Evolutionary conservation across 2,113 vertebrate genomes (phyloP).

Genomic region (Lasiurus borealis): DNA sequence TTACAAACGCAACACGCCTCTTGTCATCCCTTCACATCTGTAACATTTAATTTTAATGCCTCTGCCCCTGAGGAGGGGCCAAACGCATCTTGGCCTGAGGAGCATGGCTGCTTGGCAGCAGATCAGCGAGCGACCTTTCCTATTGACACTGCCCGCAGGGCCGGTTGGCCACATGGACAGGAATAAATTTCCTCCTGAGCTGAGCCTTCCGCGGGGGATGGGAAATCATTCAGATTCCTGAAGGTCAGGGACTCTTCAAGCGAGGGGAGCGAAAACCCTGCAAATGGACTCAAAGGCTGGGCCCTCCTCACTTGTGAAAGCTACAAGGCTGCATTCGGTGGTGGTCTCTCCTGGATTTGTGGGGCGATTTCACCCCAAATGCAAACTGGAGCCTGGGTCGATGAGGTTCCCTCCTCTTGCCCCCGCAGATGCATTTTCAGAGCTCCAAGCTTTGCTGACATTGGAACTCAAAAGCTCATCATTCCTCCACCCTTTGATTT

Average conservation of each 20-base stretch:
- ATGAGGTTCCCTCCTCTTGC: not conserved
- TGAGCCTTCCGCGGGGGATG: slow-evolving; percentile 74
- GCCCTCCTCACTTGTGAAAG: not conserved
- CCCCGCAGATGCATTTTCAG: not conserved
- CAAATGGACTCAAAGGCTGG: not conserved
- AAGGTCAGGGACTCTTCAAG: slow-evolving; percentile 62
- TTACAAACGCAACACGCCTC: slow-evolving; percentile 79
- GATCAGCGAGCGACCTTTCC: slow-evolving; percentile 87
- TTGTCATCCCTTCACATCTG: slow-evolving; percentile 82
- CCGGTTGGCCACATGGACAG: slow-evolving; percentile 77
- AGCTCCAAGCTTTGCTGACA: not conserved
- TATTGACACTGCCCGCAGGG: slow-evolving; percentile 87
- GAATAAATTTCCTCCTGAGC: slow-evolving; percentile 85
- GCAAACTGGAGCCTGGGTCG: not conserved
- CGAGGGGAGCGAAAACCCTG: slow-evolving; percentile 45
- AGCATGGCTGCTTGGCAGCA: slow-evolving; percentile 82
- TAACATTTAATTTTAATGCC: slow-evolving; percentile 87
- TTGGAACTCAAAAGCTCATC: not conserved
- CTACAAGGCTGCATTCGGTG: slow-evolving; percentile 15
- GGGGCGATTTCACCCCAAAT: not conserved
- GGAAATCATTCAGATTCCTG: slow-evolving; percentile 82
- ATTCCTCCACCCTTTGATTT: not conserved
- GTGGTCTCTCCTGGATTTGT: not conserved
- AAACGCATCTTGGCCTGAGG: slow-evolving; percentile 84
- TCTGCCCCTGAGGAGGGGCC: slow-evolving; percentile 81